Evolutionary conservation across 2,888 invertebrate species (phyloP).

Genomic region (Chrysomela aeneicollis): DNA sequence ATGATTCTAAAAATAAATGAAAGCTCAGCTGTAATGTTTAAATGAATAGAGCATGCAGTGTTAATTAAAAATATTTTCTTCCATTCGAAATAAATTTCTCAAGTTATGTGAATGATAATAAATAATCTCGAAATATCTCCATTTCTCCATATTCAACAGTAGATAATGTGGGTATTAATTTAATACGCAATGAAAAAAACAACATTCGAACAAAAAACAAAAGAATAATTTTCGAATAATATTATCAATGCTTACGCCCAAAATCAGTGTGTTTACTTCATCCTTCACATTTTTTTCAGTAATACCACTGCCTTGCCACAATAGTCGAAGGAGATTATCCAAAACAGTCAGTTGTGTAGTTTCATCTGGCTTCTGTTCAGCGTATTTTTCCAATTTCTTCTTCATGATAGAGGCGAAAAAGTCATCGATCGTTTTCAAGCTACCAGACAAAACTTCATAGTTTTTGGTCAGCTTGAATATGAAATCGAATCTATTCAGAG

Average conservation of each 20-base stretch:
- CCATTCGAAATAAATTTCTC: no score
- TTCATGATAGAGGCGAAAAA: constrained; percentile 22
- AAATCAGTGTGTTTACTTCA: constrained; percentile 27
- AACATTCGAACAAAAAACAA: no score
- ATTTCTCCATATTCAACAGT: no score
- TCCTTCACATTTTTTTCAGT: constrained; percentile 18
- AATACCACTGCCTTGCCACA: not conserved
- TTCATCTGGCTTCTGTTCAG: not conserved
- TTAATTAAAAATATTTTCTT: no score
- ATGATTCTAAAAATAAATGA: no score
- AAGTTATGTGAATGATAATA: no score
- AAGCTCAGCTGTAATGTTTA: no score
- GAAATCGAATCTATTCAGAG: constrained; percentile 64
- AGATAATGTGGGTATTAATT: no score
- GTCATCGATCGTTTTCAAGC: constrained; percentile 16
- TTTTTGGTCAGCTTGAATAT: constrained; percentile 64
- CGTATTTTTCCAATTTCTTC: constrained; percentile 4
- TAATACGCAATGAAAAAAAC: no score
- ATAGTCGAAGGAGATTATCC: constrained; percentile 15
- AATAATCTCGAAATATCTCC: no score
- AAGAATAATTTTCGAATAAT: not conserved
- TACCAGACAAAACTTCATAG: constrained; percentile 66
- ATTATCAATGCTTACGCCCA: constrained; percentile 19
- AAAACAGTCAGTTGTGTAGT: constrained; percentile 11
- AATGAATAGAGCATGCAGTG: no score